Base-by-base conservation (phyloP, 2,797 vertebrate species). In the Pseudopleuronectes americanus region DNA sequence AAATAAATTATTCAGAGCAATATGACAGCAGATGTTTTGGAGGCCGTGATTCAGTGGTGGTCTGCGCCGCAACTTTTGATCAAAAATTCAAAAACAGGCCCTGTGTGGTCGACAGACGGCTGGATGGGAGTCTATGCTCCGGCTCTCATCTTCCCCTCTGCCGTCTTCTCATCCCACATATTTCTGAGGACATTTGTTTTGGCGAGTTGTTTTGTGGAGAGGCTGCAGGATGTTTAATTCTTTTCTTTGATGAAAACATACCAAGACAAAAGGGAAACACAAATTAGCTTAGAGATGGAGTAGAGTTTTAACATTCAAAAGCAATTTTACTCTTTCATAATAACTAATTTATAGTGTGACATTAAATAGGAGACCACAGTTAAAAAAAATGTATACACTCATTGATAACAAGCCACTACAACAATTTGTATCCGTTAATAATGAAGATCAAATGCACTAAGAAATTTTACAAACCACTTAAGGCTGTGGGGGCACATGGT, bases 1-100 rank as follows among this genome's bases (percentile, higher is more conserved):
- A 92, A 84, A 91, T 92, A 87, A 91, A 93, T 92, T 81, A 92
- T 93, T 93, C 89, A 93, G 69, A 68, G 69, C 72, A 45, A 88
- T 90, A 80, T 93, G 91, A 92, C 90, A 93, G 90, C 91, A 92
- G 91, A 91, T 91, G 89, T 93, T 92, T 89, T 84, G 80, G 86
- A 90, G 89, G 87, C 90, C 81, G 76, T 81, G 89, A 81, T 90
- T 90, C 85, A 72, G 87, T 54, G 76, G 83, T 92, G 88, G 87
- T 90, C 89, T 84, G 57, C 16, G 52, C 79, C 65, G 67, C 79
- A 82, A 90, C 83, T 91, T 92, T 90, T 92, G 85, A 92, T 93
- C 91, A 92, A 85, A 78, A 87, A 92, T 89, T 90, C 89, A 93
- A 87, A 92, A 91, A 84, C 87, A 87, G 89, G 81, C 88, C 88